A percentile compares a stretch with the other conserved stretches of the same genome.
Conservation (phyloP, 2,113 vertebrate genomes). For the Cinclus mexicanus region DNA sequence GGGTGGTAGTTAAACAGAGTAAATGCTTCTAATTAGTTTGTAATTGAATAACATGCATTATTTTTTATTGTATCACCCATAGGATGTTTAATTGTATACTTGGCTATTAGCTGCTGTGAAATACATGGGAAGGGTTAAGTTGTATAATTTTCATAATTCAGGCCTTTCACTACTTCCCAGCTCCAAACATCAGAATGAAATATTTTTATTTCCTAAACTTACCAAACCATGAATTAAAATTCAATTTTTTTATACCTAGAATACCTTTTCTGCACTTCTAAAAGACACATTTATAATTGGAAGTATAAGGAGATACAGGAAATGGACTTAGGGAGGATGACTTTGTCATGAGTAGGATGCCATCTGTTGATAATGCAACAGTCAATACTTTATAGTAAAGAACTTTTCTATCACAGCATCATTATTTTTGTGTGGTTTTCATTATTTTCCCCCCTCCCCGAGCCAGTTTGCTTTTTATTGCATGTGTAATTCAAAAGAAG, state of each 20-base stretch:
- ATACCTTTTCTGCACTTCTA: background rate
- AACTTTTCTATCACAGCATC: background rate
- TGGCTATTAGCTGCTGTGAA: constrained; percentile 2
- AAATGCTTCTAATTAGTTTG: constrained; percentile 47
- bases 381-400: background rate
- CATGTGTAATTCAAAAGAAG: background rate
- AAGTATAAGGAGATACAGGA: background rate
- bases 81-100: background rate
- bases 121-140: background rate
- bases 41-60: background rate
- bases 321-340: background rate
- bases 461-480: background rate
- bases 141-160: background rate
- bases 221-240: background rate
- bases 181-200: background rate
- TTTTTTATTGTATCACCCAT: background rate
- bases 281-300: background rate
- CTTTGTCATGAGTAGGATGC: background rate
- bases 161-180: background rate
- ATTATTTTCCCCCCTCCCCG: background rate
- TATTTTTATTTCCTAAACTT: background rate
- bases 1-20: constrained; percentile 22
- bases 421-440: background rate
- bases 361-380: background rate
- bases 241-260: background rate